Conservation (phyloP, 2,797 vertebrate species). For the Microctenopoma lineatum region DNA sequence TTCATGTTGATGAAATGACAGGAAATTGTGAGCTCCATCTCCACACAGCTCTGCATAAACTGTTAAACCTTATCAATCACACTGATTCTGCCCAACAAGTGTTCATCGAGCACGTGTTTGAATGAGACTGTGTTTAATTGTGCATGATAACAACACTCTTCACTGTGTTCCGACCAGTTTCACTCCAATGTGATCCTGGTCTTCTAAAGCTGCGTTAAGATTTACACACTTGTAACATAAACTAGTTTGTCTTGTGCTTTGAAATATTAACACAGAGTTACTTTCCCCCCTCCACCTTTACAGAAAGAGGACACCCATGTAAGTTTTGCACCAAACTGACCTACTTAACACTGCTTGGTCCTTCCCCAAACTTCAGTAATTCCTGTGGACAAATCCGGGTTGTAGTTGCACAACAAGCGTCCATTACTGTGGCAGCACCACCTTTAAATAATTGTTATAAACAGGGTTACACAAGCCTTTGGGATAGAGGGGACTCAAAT, state of each 20-base stretch:
- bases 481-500: no score
- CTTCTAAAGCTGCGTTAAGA: slow-evolving; percentile 29
- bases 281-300: slow-evolving; percentile 72
- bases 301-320: slow-evolving; percentile 90
- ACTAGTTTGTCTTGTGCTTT: slow-evolving; percentile 56
- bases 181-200: slow-evolving; percentile 37
- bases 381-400: slow-evolving; percentile 43
- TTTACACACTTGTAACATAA: slow-evolving; percentile 46
- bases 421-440: no score
- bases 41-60: slow-evolving; percentile 45
- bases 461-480: no score
- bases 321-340: slow-evolving; percentile 76
- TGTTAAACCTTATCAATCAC: slow-evolving; percentile 71
- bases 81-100: slow-evolving; percentile 61
- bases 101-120: slow-evolving; percentile 58
- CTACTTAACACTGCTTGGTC: slow-evolving; percentile 56
- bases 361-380: slow-evolving; percentile 7
- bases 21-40: slow-evolving; percentile 49
- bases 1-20: slow-evolving; percentile 50
- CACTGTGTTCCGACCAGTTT: slow-evolving; percentile 54
- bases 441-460: no score
- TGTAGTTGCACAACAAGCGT: not conserved
- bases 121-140: slow-evolving; percentile 69
- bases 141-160: slow-evolving; percentile 69
- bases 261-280: slow-evolving; percentile 74